These are phyloP conservation scores for Discoglossus pictus DNA, from an alignment of 2,797 vertebrate species.

Conservation along the genomic window DNA sequence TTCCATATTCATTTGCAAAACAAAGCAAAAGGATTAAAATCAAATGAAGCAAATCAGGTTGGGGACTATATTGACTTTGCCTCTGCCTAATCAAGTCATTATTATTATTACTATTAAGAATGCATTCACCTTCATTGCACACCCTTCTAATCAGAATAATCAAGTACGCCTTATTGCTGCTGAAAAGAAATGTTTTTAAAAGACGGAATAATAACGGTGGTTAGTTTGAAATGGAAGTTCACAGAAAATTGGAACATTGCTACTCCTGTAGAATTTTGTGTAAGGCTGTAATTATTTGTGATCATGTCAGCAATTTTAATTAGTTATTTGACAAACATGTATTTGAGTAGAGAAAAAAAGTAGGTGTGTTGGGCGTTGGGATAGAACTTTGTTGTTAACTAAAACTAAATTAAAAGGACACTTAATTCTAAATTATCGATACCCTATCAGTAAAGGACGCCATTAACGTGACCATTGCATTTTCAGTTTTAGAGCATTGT, in stretches of 20 bases:
- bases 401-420: too few relatives aligned
- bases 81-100: slow-evolving; percentile 27
- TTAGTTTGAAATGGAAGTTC: slow-evolving; percentile 14
- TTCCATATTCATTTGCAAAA: slow-evolving; percentile 12
- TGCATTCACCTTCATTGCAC: slow-evolving; percentile 14
- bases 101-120: slow-evolving; percentile 20
- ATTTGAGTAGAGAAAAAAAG: slow-evolving; percentile 1
- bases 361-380: neutral
- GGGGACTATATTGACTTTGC: slow-evolving; percentile 16
- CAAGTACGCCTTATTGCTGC: neutral
- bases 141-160: slow-evolving; percentile 14
- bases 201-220: slow-evolving; percentile 7
- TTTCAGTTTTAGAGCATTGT: too few relatives aligned
- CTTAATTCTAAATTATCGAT: too few relatives aligned
- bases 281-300: slow-evolving; percentile 10
- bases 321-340: slow-evolving; percentile 4
- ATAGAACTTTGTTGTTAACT: neutral
- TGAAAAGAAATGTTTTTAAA: neutral
- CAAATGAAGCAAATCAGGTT: slow-evolving; percentile 25
- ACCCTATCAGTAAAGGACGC: too few relatives aligned
- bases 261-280: neutral
- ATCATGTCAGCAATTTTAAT: neutral
- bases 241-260: slow-evolving; percentile 1
- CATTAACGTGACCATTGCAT: too few relatives aligned
- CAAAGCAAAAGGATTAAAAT: slow-evolving; percentile 2